These are phyloP conservation scores for Aporophyla nigra DNA, from an alignment of 2,888 invertebrate genomes.

Conservation along the genomic window DNA sequence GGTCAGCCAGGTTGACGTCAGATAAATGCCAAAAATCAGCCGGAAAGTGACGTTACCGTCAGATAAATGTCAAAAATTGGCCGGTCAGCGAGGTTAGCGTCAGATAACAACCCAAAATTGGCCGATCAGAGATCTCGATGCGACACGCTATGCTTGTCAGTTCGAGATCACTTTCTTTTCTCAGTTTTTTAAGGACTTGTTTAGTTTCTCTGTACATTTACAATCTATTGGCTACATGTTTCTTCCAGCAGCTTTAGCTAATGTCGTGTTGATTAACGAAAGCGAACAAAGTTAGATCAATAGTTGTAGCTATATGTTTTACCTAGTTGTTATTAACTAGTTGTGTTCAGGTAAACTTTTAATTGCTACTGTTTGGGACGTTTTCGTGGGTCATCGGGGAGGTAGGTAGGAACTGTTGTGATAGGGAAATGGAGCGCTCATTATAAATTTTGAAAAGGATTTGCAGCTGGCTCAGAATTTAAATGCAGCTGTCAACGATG, in stretches of 20 bases:
- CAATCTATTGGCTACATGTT: not conserved
- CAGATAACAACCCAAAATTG: no score
- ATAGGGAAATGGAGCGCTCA: constrained; percentile 35
- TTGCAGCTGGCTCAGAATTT: not conserved
- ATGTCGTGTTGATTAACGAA: constrained; percentile 62
- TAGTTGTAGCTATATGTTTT: constrained; percentile 62
- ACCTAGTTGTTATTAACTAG: constrained; percentile 57
- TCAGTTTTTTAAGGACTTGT: no score
- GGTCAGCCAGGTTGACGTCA: no score
- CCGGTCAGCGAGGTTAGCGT: no score
- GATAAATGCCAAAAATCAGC: no score
- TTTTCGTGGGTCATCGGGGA: constrained; percentile 49
- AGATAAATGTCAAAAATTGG: no score
- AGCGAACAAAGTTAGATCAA: constrained; percentile 64
- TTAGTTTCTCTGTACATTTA: no score
- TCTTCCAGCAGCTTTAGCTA: constrained; percentile 19
- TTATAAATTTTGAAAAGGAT: constrained; percentile 31
- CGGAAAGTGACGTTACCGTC: no score
- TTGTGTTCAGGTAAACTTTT: constrained; percentile 67
- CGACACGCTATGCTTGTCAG: no score
- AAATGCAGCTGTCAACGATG: not conserved
- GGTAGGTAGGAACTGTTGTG: not conserved
- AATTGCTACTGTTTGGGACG: constrained; percentile 58
- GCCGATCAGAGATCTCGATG: no score
- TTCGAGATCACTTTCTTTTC: no score